Conservation (phyloP, 2,888 invertebrate species). For the Axea sp. region DNA sequence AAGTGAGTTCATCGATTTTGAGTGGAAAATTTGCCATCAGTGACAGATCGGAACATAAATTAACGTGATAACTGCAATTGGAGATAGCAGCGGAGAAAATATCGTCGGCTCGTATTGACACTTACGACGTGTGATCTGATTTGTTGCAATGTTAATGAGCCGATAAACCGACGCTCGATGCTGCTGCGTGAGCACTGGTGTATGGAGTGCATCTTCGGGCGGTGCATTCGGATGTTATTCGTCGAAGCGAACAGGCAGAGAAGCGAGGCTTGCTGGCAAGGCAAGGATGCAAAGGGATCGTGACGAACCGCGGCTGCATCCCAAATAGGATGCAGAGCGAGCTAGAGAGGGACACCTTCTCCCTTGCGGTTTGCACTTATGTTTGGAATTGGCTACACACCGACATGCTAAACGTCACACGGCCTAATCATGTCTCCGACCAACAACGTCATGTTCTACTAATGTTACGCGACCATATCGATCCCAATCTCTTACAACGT, state of each 20-base stretch:
- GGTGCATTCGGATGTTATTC: constrained; percentile 57
- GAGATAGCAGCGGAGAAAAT: constrained; percentile 42
- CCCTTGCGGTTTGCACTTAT: constrained; percentile 60
- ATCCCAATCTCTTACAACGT: constrained; percentile 32
- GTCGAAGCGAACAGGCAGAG: constrained; percentile 68
- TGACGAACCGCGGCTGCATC: constrained; percentile 70
- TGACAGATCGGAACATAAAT: constrained; percentile 36
- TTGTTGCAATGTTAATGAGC: constrained; percentile 74
- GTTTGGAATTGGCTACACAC: constrained; percentile 51
- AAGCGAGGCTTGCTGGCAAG: neutral
- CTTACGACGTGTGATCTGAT: constrained; percentile 59
- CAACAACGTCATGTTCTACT: constrained; percentile 49
- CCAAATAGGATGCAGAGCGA: constrained; percentile 69
- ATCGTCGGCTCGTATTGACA: constrained; percentile 31
- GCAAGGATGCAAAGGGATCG: constrained; percentile 66
- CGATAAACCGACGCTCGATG: constrained; percentile 72
- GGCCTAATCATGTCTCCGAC: constrained; percentile 49
- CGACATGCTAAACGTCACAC: constrained; percentile 56
- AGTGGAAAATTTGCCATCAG: constrained; percentile 29
- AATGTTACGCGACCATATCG: constrained; percentile 38
- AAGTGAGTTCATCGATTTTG: constrained; percentile 7
- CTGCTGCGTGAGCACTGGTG: constrained; percentile 74
- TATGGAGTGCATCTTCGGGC: constrained; percentile 28
- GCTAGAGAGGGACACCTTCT: constrained; percentile 42
- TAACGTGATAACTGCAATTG: constrained; percentile 27